Base-by-base conservation (phyloP, 30 jellyfish, hydroid and myxozoan species). In the Nemopilema nomurai region DNA sequence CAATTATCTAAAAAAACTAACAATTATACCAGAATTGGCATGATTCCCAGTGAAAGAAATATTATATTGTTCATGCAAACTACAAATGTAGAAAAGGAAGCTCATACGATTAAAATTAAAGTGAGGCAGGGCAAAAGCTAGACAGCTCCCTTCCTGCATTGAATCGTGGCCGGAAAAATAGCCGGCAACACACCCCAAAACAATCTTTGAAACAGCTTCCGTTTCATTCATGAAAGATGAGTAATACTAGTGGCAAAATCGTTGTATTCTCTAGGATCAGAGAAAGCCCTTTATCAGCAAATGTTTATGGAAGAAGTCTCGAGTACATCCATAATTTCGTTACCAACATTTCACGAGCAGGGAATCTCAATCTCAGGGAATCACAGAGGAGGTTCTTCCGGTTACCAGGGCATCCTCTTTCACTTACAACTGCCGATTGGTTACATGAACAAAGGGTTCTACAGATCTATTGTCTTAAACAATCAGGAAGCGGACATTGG, bases 401-500 rank as follows among this genome's bases (percentile, higher is more conserved):
- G 89, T 79, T 4, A 28, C 69, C 18, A 79, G 89, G 81, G 66
- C 62, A 23, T 79, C 32, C 80, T 32, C 89, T 9, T 27, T 52
- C 71, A 3, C 27, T 31, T 6, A 73, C 49, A 1, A 7, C 23
- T 8, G 7, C n/a, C 65, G 32, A 79, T 79, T 79, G 89, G 89
- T 70, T 65, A 32, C 32, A 16, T 25, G 33, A 32, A 79, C 81
- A 79, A 79, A 63, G 23, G 31, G 28, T 19, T n/a, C n/a, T 79
- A 79, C 89, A 80, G 89, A 81, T 21, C 41, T 64, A 69, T 51
- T 76, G 75, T 79, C 29, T 66, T n/a, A 49, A 64, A 74, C 93
- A 65, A 73, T 29, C 17, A 83, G 49, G 68, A 84, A 68, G 93
- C 87, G 93, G 93, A 84, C 85, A 32, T 87, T 84, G 93, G 93